Percentiles rank a stretch among this genome's conserved stretches.
phyloP scores from a whole-genome alignment of 2,888 invertebrate species.

The Phengaris alcon region DNA sequence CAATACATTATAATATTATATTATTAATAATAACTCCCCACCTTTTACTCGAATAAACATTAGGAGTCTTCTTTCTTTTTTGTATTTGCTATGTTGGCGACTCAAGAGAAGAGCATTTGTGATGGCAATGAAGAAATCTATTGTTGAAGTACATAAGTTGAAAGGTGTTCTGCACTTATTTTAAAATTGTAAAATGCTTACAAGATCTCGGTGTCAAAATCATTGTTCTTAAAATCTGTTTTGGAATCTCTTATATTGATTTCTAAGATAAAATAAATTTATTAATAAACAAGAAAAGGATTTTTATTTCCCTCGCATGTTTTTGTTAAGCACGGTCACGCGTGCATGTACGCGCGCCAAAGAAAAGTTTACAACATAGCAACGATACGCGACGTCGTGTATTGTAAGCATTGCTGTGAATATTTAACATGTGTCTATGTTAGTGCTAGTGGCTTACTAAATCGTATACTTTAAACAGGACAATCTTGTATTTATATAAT shows the following conservation, averaged over 20 bases:
- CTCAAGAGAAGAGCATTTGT: neutral
- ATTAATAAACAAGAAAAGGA: neutral
- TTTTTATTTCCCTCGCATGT: neutral
- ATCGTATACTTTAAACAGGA: too few relatives aligned
- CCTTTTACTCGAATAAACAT: constrained; percentile 1
- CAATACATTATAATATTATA: neutral
- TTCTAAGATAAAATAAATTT: constrained; percentile 13
- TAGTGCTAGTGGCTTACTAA: too few relatives aligned
- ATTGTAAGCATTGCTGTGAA: too few relatives aligned
- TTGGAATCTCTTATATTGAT: constrained; percentile 13
- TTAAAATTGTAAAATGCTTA: constrained; percentile 6
- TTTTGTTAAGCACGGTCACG: neutral
- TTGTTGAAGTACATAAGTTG: neutral
- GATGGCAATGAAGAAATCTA: neutral
- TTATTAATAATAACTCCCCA: neutral
- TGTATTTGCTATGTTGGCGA: neutral
- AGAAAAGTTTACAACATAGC: too few relatives aligned
- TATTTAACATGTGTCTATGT: too few relatives aligned
- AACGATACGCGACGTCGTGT: too few relatives aligned
- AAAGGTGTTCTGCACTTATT: neutral
- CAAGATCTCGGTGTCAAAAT: constrained; percentile 18
- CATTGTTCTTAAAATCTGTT: neutral
- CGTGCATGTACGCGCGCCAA: too few relatives aligned
- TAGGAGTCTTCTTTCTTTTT: neutral
- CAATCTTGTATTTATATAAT: too few relatives aligned